Evolutionary conservation across 2,113 vertebrate genomes (phyloP).

Genomic region (Hypocryptadius cinnamomeus): DNA sequence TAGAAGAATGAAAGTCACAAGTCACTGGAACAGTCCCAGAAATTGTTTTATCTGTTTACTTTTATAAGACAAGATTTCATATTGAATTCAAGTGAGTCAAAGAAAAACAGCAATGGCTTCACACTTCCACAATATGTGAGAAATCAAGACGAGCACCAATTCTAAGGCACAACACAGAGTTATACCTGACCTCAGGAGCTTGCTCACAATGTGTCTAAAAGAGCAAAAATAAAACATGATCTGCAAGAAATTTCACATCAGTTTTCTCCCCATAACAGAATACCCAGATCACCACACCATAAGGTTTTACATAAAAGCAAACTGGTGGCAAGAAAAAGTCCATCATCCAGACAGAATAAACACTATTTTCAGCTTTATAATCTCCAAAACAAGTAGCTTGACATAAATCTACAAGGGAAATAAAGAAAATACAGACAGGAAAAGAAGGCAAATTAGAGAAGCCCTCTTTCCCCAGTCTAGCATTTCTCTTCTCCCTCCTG

Average conservation of each 20-base stretch:
- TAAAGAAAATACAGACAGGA: neutral
- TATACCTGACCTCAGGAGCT: neutral
- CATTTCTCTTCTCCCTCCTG: neutral
- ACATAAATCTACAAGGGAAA: neutral
- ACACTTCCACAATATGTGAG: neutral
- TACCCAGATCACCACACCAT: neutral
- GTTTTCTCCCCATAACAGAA: neutral
- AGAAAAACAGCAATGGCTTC: neutral
- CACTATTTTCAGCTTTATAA: neutral
- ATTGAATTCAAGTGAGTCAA: neutral
- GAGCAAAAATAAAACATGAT: neutral
- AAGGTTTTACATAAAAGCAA: neutral
- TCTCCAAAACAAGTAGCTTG: neutral
- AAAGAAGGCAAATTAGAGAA: neutral
- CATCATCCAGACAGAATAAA: neutral
- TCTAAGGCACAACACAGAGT: neutral
- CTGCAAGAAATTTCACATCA: neutral
- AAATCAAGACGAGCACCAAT: neutral
- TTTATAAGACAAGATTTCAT: neutral
- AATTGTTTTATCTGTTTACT: conserved; percentile 24
- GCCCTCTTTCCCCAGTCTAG: neutral
- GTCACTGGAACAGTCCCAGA: neutral
- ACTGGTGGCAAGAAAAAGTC: neutral
- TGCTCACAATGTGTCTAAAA: neutral
- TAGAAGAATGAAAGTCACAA: neutral